phyloP scores from a whole-genome alignment of 2,888 invertebrate species.

The Melikaiella ostensackeni region DNA sequence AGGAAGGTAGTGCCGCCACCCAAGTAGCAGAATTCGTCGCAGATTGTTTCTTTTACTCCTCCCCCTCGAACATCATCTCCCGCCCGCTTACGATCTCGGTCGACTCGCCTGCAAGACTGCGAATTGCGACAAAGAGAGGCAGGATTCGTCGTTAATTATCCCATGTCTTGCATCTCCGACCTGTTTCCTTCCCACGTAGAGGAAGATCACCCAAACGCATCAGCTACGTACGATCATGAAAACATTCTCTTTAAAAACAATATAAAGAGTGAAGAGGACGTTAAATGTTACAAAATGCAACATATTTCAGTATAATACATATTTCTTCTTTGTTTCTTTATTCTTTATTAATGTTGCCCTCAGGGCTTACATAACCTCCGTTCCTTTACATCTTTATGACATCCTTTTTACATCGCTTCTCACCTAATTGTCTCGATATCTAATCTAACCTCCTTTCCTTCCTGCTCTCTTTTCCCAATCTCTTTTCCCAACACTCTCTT shows the following conservation, averaged over 20 bases:
- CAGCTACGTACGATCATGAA: not conserved
- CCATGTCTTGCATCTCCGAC: constrained; percentile 53
- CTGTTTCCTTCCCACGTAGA: constrained; percentile 44
- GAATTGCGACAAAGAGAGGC: constrained; percentile 55
- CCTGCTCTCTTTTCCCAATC: too few species aligned
- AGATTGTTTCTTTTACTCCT: constrained; percentile 63
- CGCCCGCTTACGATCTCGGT: constrained; percentile 53
- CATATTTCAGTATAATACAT: too few species aligned
- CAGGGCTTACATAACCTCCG: too few species aligned
- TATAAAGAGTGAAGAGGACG: too few species aligned
- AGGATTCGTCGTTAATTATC: constrained; percentile 62
- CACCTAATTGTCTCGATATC: too few species aligned
- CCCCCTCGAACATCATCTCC: constrained; percentile 49
- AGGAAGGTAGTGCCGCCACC: constrained; percentile 60
- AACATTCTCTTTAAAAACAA: not conserved
- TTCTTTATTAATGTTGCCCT: too few species aligned
- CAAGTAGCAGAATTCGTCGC: constrained; percentile 65
- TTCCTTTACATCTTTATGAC: too few species aligned
- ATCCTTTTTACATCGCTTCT: too few species aligned
- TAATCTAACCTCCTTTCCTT: too few species aligned
- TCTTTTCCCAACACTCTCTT: too few species aligned
- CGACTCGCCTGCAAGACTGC: constrained; percentile 52
- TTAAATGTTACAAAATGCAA: too few species aligned
- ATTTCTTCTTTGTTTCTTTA: too few species aligned
- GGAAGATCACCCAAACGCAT: not conserved